Percentiles rank a stretch among this genome's conserved stretches.
These are phyloP conservation scores for Albula goreensis DNA, from an alignment of 2,113 vertebrate species.

Conservation along the genomic window DNA sequence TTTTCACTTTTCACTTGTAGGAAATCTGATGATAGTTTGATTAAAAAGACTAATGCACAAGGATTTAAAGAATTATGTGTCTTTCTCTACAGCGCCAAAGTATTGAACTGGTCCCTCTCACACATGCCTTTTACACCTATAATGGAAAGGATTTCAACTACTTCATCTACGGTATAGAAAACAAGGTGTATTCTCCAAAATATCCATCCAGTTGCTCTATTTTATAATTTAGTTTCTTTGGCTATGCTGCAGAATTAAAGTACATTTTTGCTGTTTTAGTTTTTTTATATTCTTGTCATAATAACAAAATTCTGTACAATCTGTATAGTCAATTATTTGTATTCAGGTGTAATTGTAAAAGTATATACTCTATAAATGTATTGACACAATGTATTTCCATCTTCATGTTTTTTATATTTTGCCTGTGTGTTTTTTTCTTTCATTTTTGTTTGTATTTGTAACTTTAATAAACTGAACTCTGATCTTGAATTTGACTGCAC, in stretches of 20 bases:
- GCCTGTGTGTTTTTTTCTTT: background rate
- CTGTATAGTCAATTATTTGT: too few relatives aligned
- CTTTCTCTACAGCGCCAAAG: conserved; percentile 73
- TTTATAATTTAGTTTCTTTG: conserved; percentile 39
- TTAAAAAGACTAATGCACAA: too few relatives aligned
- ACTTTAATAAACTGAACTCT: too few relatives aligned
- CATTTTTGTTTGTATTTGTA: too few relatives aligned
- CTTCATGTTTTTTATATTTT: too few relatives aligned
- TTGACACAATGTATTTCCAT: too few relatives aligned
- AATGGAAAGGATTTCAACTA: conserved; percentile 67
- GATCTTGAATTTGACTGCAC: too few relatives aligned
- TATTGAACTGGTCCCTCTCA: conserved; percentile 80
- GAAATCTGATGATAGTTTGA: too few relatives aligned
- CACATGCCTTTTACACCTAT: conserved; percentile 72
- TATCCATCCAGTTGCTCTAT: conserved; percentile 66
- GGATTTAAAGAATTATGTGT: background rate
- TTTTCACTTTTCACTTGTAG: background rate
- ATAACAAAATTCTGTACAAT: too few relatives aligned
- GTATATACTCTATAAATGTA: too few relatives aligned
- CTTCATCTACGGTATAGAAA: conserved; percentile 76
- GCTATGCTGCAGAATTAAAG: background rate
- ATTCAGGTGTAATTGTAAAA: too few relatives aligned
- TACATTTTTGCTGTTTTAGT: background rate
- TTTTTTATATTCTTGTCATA: background rate
- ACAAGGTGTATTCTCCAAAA: conserved; percentile 64